A percentile compares a stretch with the other conserved stretches of the same genome.
phyloP scores from a whole-genome alignment of 1,140 invertebrate species.

The Yoshiicerus persimilis region DNA sequence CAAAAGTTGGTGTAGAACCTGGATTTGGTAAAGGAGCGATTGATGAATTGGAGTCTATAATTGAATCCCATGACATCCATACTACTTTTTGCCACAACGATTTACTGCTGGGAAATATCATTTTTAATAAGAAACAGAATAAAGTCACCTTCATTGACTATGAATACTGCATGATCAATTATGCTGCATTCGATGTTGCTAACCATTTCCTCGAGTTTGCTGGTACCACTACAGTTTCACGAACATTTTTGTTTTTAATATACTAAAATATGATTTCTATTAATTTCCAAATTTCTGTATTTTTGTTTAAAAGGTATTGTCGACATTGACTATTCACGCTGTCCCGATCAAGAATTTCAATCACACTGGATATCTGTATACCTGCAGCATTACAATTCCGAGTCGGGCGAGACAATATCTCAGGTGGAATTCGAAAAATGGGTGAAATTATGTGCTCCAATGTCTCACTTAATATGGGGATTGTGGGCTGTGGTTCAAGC shows the following conservation, averaged over 20 bases:
- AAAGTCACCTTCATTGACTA: constrained; percentile 92
- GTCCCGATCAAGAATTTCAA: constrained; percentile 79
- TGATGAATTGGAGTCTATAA: constrained; percentile 68
- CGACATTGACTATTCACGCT: constrained; percentile 72
- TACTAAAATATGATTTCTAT: background rate
- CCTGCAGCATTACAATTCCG: constrained; percentile 57
- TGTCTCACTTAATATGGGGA: constrained; percentile 88
- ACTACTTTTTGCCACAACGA: constrained; percentile 98
- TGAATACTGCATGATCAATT: constrained; percentile 93
- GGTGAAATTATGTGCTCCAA: constrained; percentile 55
- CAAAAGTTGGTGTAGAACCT: background rate
- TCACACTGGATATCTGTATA: constrained; percentile 76
- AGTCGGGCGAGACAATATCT: constrained; percentile 62
- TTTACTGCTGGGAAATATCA: constrained; percentile 89
- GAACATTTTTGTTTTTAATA: background rate
- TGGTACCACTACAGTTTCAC: constrained; percentile 61
- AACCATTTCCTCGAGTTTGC: constrained; percentile 98
- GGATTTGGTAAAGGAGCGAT: constrained; percentile 56
- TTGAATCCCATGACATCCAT: constrained; percentile 67
- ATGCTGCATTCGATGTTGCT: constrained; percentile 93
- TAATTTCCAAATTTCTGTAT: background rate
- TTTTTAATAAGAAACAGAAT: constrained; percentile 72
- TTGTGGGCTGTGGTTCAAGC: constrained; percentile 91
- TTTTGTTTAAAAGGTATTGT: constrained; percentile 62
- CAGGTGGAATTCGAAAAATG: constrained; percentile 62